Evolutionary conservation across 2,888 invertebrate species (phyloP).

Genomic region (Hyposoter dolosus): DNA sequence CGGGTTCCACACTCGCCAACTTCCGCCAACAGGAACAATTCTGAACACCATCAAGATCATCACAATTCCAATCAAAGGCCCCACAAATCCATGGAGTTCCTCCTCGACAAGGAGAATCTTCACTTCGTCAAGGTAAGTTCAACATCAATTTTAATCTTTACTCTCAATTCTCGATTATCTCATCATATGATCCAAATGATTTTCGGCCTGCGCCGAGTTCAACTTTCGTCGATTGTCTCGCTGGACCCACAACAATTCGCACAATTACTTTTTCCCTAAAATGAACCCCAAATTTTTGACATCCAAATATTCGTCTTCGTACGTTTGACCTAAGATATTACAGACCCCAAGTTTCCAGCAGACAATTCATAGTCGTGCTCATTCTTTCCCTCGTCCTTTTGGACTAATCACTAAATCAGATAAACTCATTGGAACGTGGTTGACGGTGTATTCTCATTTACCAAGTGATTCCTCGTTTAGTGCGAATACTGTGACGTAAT

Average conservation of each 20-base stretch:
- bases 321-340: not conserved
- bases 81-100: constrained; percentile 97
- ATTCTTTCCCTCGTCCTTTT: not conserved
- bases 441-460: not conserved
- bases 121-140: constrained; percentile 92
- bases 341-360: not conserved
- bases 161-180: not conserved
- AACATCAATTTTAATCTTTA: not conserved
- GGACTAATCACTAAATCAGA: not conserved
- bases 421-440: not conserved
- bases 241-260: not conserved
- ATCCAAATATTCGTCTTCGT: not conserved
- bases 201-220: not conserved
- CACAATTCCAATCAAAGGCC: constrained; percentile 85
- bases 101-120: constrained; percentile 96
- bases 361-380: not conserved
- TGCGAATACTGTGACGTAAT: not conserved
- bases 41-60: constrained; percentile 82
- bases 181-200: not conserved
- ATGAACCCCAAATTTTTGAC: not conserved
- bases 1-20: constrained; percentile 83
- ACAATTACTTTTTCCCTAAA: not conserved
- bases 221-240: not conserved
- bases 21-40: constrained; percentile 79
- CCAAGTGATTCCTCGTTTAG: constrained; percentile 9